Conservation (phyloP, 1,140 invertebrate species). For the Zaprionus taronus region DNA sequence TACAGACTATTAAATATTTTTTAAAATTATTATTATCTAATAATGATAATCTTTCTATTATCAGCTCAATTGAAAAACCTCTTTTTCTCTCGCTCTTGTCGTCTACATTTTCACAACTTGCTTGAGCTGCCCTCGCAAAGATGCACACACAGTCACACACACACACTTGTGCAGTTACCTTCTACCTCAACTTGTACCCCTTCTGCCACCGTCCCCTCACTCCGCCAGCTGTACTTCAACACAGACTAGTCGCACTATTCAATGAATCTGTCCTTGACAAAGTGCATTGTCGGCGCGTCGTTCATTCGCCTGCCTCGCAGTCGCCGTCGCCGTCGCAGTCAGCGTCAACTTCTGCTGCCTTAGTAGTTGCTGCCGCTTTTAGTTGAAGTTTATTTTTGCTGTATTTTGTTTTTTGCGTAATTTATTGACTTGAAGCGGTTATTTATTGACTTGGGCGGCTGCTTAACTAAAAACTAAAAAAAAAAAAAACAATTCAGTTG, state of each 20-base stretch:
- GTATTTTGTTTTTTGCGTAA: constrained; percentile 61
- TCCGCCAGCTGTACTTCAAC: constrained; percentile 4
- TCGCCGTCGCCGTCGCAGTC: constrained; percentile 23
- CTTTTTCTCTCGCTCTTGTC: background rate
- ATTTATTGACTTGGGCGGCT: constrained; percentile 76
- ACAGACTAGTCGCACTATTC: constrained; percentile 63
- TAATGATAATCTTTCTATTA: background rate
- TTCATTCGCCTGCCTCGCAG: constrained; percentile 45
- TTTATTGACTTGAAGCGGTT: constrained; percentile 77
- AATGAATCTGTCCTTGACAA: constrained; percentile 84
- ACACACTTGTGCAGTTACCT: background rate
- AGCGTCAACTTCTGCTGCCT: constrained; percentile 17
- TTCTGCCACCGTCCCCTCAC: background rate
- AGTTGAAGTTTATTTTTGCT: constrained; percentile 34
- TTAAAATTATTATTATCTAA: background rate
- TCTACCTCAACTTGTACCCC: background rate
- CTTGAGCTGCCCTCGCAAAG: constrained; percentile 22
- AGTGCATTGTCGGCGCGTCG: constrained; percentile 77
- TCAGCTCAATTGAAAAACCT: background rate
- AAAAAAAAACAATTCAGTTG: constrained; percentile 63
- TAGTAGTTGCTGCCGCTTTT: constrained; percentile 34
- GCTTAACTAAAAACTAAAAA: constrained; percentile 39
- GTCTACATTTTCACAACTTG: background rate
- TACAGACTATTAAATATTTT: background rate
- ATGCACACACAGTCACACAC: constrained; percentile 11